Evolutionary conservation across 2,797 vertebrate species (phyloP).

Genomic region (Pipistrellus kuhlii): DNA sequence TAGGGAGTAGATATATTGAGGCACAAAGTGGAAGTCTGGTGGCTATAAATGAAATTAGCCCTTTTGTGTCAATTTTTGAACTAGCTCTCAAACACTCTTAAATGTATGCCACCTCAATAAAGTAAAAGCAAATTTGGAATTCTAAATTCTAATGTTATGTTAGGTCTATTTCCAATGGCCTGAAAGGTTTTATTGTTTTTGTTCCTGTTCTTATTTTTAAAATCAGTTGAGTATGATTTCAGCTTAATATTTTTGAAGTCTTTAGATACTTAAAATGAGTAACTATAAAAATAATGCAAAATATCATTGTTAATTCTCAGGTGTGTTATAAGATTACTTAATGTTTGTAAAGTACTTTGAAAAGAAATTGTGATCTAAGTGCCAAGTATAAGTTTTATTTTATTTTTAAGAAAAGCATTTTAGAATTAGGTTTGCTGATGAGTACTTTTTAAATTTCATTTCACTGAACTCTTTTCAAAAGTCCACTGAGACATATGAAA

Average conservation of each 20-base stretch:
- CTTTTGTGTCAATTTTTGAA: neutral
- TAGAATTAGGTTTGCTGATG: slow-evolving; percentile 21
- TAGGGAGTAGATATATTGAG: neutral
- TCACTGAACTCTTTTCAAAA: slow-evolving; percentile 37
- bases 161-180: neutral
- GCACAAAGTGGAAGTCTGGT: neutral
- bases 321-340: neutral
- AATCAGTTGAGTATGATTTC: neutral
- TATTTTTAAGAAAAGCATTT: neutral
- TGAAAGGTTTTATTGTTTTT: neutral
- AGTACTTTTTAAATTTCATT: slow-evolving; percentile 31
- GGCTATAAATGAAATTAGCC: slow-evolving; percentile 20
- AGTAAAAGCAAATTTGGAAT: neutral
- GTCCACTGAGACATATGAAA: neutral
- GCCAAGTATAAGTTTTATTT: neutral
- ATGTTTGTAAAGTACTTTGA: slow-evolving; percentile 32
- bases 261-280: neutral
- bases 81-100: neutral
- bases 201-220: neutral
- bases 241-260: neutral
- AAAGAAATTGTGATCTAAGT: neutral
- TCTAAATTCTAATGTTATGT: neutral
- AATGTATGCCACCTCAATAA: neutral
- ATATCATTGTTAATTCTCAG: neutral
- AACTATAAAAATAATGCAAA: neutral